Percentiles rank a stretch among this genome's conserved stretches.
Conservation (phyloP, 2,113 vertebrate species). For the Suncus etruscus region DNA sequence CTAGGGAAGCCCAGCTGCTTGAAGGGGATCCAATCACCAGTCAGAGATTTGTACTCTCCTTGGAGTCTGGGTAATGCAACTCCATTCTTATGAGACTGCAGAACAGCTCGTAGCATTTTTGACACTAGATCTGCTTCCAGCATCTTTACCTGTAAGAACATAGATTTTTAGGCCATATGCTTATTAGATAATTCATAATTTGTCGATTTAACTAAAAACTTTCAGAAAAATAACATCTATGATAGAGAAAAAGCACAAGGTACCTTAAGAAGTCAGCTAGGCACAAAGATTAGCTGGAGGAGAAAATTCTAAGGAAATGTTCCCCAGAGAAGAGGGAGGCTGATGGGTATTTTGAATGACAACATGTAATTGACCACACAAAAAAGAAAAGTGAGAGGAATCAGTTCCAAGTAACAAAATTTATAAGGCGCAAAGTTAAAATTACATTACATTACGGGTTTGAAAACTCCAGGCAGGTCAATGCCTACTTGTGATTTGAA, state of each 20-base stretch:
- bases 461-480: slow-evolving; percentile 7
- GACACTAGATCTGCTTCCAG: slow-evolving; percentile 89
- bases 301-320: not conserved
- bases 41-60: slow-evolving; percentile 91
- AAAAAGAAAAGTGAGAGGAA: slow-evolving; percentile 26
- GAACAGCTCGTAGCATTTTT: slow-evolving; percentile 93
- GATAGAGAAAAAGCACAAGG: not conserved
- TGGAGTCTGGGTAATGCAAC: slow-evolving; percentile 89
- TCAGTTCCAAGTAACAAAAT: not conserved
- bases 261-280: slow-evolving; percentile 7
- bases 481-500: not conserved
- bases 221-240: not conserved
- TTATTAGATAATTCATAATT: slow-evolving; percentile 22
- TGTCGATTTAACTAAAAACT: not conserved
- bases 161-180: slow-evolving; percentile 25
- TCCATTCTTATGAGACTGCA: slow-evolving; percentile 93
- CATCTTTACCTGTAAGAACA: slow-evolving; percentile 88
- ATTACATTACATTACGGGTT: not conserved
- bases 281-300: not conserved
- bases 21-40: slow-evolving; percentile 93
- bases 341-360: slow-evolving; percentile 1
- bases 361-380: not conserved
- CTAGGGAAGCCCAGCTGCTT: slow-evolving; percentile 89
- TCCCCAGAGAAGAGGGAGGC: not conserved
- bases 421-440: not conserved